A percentile compares a stretch with the other conserved stretches of the same genome.
These are phyloP conservation scores for Spisula solida DNA, from an alignment of 2,888 invertebrate genomes.

Conservation along the genomic window DNA sequence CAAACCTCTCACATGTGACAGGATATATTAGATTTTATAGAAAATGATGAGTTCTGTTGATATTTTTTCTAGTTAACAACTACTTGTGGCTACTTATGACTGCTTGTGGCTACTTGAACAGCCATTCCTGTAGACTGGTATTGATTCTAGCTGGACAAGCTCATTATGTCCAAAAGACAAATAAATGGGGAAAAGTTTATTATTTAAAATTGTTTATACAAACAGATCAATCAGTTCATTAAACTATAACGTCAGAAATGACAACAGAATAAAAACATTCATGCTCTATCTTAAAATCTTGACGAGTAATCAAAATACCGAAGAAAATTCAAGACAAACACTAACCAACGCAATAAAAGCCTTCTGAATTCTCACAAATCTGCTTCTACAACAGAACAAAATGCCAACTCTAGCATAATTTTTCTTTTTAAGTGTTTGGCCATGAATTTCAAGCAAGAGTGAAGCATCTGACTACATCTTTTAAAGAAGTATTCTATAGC, in stretches of 20 bases:
- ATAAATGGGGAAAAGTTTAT: conserved; percentile 18
- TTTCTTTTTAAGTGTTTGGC: too few species aligned
- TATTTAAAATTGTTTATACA: conserved; percentile 13
- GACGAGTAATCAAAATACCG: too few species aligned
- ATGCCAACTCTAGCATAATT: too few species aligned
- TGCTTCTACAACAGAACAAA: too few species aligned
- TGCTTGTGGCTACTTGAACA: conserved; percentile 40
- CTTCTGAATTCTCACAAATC: too few species aligned
- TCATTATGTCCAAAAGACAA: conserved; percentile 13
- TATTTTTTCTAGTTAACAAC: conserved; percentile 36
- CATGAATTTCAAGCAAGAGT: too few species aligned
- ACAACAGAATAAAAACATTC: not conserved
- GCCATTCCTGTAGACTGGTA: conserved; percentile 22
- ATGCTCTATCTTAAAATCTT: too few species aligned
- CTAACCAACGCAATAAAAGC: too few species aligned
- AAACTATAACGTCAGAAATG: not conserved
- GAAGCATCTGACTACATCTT: too few species aligned
- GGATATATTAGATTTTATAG: conserved; percentile 43
- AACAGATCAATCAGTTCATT: not conserved
- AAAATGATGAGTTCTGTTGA: conserved; percentile 44
- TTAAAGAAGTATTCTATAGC: too few species aligned
- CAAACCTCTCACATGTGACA: conserved; percentile 23
- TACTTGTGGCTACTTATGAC: conserved; percentile 42
- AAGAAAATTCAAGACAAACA: too few species aligned
- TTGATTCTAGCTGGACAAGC: conserved; percentile 30